phyloP scores from a whole-genome alignment of 2,113 vertebrate species.

The Phyllostomus hastatus region DNA sequence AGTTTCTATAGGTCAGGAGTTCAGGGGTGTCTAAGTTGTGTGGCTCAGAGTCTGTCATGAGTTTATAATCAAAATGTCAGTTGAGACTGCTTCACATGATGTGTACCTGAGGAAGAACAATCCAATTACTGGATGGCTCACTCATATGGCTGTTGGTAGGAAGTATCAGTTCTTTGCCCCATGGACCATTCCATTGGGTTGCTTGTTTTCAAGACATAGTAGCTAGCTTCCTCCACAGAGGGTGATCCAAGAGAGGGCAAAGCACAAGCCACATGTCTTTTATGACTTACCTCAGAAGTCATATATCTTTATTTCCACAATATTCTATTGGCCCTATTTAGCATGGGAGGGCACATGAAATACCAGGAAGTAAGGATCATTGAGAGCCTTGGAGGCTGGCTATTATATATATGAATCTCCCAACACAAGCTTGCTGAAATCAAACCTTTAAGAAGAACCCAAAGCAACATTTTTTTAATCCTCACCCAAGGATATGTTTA shows the following conservation, averaged over 20 bases:
- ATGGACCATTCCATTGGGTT: not conserved
- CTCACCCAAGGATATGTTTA: no score
- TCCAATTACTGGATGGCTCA: not conserved
- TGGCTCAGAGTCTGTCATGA: not conserved
- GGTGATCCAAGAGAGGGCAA: not conserved
- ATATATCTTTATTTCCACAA: not conserved
- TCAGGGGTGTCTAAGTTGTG: not conserved
- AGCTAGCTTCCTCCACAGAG: not conserved
- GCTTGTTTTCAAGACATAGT: not conserved
- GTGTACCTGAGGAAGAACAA: not conserved
- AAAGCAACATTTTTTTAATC: not conserved
- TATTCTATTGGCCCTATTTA: not conserved
- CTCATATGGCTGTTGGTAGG: not conserved
- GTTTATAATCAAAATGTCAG: not conserved
- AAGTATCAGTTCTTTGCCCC: not conserved
- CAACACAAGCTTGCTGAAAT: not conserved
- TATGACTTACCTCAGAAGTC: not conserved
- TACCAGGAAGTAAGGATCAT: not conserved
- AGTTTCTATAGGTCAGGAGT: not conserved
- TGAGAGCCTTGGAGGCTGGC: not conserved
- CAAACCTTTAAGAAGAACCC: not conserved
- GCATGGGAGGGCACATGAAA: not conserved
- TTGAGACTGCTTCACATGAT: not conserved
- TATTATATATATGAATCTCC: not conserved
- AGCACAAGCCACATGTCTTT: not conserved